Base-by-base conservation (phyloP, 2,888 invertebrate species). In the Ceratothoa steindachneri region DNA sequence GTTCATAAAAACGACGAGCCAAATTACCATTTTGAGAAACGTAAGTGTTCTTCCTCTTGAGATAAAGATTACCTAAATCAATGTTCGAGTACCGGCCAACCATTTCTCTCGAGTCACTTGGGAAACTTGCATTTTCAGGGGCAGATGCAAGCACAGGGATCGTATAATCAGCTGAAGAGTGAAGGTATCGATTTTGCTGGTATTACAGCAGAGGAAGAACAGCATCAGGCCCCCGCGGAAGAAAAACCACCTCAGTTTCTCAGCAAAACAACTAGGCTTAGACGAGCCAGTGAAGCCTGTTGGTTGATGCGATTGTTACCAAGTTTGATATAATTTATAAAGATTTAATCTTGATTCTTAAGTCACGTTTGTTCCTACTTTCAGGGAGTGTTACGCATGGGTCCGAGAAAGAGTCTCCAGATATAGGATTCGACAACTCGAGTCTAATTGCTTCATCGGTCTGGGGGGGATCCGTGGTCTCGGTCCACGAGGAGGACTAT, bases 1-100 rank as follows among this genome's bases (percentile, higher is more conserved):
- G 83, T 93, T 91, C 81, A 85, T 91, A 5, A 89, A 89, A 81
- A 86, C 88, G 52, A 90, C 89, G 0, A 89, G 90, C 83, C 88
- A 86, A 75, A 87, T 91, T 67, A 84, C 90, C 80, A 86, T 90
- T 71, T 83, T 91, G 68, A 87, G 88, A 73, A 89, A 89, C 86
- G 91, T 77, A 66, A 5, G 71, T 53, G 60, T 51, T 67, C 28
- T 24, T 51, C n/a, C 52, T 51, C 52, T n/a, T n/a, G n/a, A n/a
- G n/a, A n/a, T n/a, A n/a, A n/a, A n/a, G n/a, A n/a, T n/a, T n/a
- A n/a, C n/a, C n/a, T n/a, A n/a, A n/a, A n/a, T n/a, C n/a, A n/a
- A n/a, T n/a, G n/a, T n/a, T n/a, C n/a, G n/a, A n/a, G n/a, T n/a
- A n/a, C n/a, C n/a, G n/a, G n/a, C n/a, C n/a, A n/a, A n/a, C n/a